These are phyloP conservation scores for Ylistrum balloti DNA, from an alignment of 1,140 invertebrate genomes.

Conservation along the genomic window DNA sequence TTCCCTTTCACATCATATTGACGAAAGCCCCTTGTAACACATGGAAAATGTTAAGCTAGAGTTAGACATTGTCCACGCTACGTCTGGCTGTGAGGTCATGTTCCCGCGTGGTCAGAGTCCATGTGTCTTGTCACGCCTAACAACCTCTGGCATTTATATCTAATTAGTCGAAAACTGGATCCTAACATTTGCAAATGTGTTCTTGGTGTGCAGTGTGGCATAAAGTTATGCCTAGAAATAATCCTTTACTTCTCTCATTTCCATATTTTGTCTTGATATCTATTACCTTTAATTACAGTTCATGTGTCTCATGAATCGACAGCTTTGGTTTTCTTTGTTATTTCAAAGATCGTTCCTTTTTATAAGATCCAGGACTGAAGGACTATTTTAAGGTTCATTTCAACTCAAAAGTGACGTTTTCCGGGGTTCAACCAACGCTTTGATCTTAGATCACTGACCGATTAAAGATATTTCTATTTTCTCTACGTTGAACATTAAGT, in stretches of 20 bases:
- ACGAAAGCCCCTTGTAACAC: not conserved
- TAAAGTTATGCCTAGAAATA: constrained; percentile 8
- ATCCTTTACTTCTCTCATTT: not conserved
- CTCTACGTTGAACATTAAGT: too few species aligned
- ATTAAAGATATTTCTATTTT: too few species aligned
- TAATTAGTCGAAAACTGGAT: constrained; percentile 13
- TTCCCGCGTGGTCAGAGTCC: not conserved
- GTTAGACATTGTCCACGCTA: not conserved
- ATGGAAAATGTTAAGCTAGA: not conserved
- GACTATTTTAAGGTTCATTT: too few species aligned
- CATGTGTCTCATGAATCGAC: not conserved
- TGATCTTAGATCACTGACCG: too few species aligned
- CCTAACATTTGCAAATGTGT: constrained; percentile 18
- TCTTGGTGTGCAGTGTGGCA: not conserved
- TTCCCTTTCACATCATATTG: not conserved
- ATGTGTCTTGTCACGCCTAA: not conserved
- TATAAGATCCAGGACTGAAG: too few species aligned
- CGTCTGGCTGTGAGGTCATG: not conserved
- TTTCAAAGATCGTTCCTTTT: too few species aligned
- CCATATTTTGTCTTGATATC: not conserved
- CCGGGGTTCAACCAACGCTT: too few species aligned
- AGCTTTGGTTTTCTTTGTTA: not conserved
- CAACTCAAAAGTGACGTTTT: too few species aligned
- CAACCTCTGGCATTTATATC: constrained; percentile 6
- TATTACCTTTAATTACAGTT: not conserved